These are phyloP conservation scores for Ectobius pallidus DNA, from an alignment of 2,888 invertebrate genomes.

Conservation along the genomic window DNA sequence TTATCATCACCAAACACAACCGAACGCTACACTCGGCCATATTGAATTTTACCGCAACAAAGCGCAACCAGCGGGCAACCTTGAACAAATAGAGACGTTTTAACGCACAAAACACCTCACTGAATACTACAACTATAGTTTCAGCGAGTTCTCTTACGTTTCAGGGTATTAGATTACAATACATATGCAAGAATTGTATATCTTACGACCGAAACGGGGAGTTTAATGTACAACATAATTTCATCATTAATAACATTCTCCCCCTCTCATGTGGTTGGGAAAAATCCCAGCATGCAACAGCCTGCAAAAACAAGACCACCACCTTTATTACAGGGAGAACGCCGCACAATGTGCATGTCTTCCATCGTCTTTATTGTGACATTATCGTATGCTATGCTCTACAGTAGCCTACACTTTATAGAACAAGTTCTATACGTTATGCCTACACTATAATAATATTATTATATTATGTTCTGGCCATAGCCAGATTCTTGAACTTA, in stretches of 20 bases:
- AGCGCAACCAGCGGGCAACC: slow-evolving; percentile 23
- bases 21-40: slow-evolving; percentile 28
- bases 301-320: background rate
- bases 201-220: background rate
- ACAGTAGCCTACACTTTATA: too few relatives aligned
- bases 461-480: background rate
- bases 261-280: slow-evolving; percentile 25
- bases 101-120: background rate
- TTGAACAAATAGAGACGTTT: background rate
- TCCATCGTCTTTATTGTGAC: too few relatives aligned
- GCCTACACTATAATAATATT: background rate
- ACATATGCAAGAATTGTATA: too few relatives aligned
- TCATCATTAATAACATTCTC: background rate
- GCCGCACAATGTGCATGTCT: too few relatives aligned
- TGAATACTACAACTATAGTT: background rate
- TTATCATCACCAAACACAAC: background rate
- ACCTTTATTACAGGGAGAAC: too few relatives aligned
- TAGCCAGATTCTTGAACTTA: too few relatives aligned
- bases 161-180: background rate
- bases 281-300: slow-evolving; percentile 12
- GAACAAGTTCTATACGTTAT: too few relatives aligned
- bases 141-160: background rate
- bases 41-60: slow-evolving; percentile 34
- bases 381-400: too few relatives aligned
- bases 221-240: background rate